Base-by-base conservation (phyloP, 2,113 vertebrate species). In the Elaphurus davidianus region DNA sequence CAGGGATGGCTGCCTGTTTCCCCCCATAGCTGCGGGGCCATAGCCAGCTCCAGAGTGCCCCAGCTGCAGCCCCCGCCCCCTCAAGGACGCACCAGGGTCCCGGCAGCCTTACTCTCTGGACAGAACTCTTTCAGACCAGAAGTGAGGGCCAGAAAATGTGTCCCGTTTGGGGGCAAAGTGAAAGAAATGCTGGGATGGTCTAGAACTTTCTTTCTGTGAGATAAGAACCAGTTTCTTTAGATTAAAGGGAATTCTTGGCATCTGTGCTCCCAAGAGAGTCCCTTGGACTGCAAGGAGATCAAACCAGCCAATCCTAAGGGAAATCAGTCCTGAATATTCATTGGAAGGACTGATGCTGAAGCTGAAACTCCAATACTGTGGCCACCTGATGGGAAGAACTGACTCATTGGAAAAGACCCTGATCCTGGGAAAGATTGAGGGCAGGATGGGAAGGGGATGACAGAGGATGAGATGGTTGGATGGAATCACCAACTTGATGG, bases 11-110 rank as follows among this genome's bases (percentile, higher is more conserved):
- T 36, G 17, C 14, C 11, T 11, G 7, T 3, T 2, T n/a, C 6
- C 16, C 81, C 13, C 4, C 1, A 23, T 23, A 60, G 21, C 40
- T 43, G 16, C 6, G 25, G 28, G 21, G 13, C 2, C 6, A 1
- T 1, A 2, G 8, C 19, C 1, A 0, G 8, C 15, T 52, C 43
- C 88, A 1, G 3, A 52, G 17, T 47, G 52, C 5, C 50, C 43
- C 2, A 6, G 40, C 1, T 7, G 17, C 13, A 55, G 83, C 50
- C 30, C 13, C 2, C 1, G 30, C 14, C 30, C 7, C 19, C 19
- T 27, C 17, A 50, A 52, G 47, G 45, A 40, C 1, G 5, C 33
- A 14, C 21, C 13, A 4, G 28, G 28, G 40, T n/a, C 28, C 82
- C 5, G 13, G 19, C 7, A 40, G n/a, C 45, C 21, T 30, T 28